These are phyloP conservation scores for Pyrocoelia pectoralis DNA, from an alignment of 2,888 invertebrate species.

Conservation along the genomic window DNA sequence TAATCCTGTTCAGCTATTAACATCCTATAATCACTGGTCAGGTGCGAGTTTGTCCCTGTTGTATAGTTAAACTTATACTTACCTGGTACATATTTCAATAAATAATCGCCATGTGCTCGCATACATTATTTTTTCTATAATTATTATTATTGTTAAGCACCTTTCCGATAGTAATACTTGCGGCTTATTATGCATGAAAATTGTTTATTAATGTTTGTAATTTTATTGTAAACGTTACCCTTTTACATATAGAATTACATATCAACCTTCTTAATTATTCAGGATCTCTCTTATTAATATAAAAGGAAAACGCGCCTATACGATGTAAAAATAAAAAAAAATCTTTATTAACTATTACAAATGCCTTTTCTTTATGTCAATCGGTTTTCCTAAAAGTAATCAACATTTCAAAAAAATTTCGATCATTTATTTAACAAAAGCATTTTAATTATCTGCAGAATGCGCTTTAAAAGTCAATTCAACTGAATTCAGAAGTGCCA, in stretches of 20 bases:
- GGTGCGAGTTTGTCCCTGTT: slow-evolving; percentile 29
- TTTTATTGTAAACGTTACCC: slow-evolving; percentile 6
- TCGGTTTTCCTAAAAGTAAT: slow-evolving; percentile 30
- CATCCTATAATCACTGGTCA: slow-evolving; percentile 34
- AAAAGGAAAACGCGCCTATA: neutral
- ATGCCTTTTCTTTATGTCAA: slow-evolving; percentile 24
- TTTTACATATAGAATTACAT: neutral
- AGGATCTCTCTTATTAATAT: too few relatives aligned
- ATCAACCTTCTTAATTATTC: neutral
- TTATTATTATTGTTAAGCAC: slow-evolving; percentile 15
- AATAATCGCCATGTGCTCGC: slow-evolving; percentile 28
- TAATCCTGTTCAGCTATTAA: slow-evolving; percentile 33
- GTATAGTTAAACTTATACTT: slow-evolving; percentile 21
- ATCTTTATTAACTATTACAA: neutral
- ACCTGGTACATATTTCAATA: slow-evolving; percentile 25
- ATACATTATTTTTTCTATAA: slow-evolving; percentile 16
- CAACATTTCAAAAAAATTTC: slow-evolving; percentile 27
- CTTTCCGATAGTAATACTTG: slow-evolving; percentile 8
- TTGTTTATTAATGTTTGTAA: slow-evolving; percentile 14
- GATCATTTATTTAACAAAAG: slow-evolving; percentile 33
- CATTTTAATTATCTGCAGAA: slow-evolving; percentile 36
- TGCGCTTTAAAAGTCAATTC: slow-evolving; percentile 42
- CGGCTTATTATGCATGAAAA: neutral
- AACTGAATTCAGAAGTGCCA: slow-evolving; percentile 43
- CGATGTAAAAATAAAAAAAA: neutral